phyloP scores from a whole-genome alignment of 2,113 vertebrate species.

The Rana temporaria region DNA sequence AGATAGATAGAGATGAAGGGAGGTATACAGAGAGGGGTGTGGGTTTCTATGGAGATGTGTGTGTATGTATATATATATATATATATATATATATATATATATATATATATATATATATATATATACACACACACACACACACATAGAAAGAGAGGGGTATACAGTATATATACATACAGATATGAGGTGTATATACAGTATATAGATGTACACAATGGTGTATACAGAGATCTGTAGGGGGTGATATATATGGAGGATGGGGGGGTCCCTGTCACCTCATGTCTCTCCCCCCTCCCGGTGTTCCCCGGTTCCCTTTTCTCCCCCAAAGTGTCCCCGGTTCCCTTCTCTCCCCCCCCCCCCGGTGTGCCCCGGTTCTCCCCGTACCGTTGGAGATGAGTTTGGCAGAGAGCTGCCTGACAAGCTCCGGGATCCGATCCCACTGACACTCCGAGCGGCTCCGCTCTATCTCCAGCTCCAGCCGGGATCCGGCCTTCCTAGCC shows the following conservation, averaged over 20 bases:
- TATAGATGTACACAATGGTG: no score
- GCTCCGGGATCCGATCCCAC: constrained; percentile 91
- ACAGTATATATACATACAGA: no score
- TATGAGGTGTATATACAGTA: no score
- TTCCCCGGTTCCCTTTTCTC: not conserved
- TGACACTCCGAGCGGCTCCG: constrained; percentile 88
- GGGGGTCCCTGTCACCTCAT: no score
- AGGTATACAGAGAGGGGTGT: not conserved
- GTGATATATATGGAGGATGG: not conserved
- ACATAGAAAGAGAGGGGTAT: no score
- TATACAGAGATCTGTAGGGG: no score
- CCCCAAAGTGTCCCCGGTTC: not conserved
- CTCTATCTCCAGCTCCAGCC: constrained; percentile 92
- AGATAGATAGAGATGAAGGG: not conserved
- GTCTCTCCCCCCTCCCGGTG: constrained; percentile 8
- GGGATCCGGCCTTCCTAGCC: constrained; percentile 89
- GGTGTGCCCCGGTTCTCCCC: constrained; percentile 55
- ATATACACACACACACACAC: no score
- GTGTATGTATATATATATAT: no score
- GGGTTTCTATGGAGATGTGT: not conserved
- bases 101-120: not conserved
- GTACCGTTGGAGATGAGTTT: constrained; percentile 90
- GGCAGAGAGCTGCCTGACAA: constrained; percentile 87
- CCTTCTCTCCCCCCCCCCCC: constrained; percentile 13
- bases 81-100: no score